Conservation (phyloP, 2,888 invertebrate genomes). For the Lochmaea crataegi region DNA sequence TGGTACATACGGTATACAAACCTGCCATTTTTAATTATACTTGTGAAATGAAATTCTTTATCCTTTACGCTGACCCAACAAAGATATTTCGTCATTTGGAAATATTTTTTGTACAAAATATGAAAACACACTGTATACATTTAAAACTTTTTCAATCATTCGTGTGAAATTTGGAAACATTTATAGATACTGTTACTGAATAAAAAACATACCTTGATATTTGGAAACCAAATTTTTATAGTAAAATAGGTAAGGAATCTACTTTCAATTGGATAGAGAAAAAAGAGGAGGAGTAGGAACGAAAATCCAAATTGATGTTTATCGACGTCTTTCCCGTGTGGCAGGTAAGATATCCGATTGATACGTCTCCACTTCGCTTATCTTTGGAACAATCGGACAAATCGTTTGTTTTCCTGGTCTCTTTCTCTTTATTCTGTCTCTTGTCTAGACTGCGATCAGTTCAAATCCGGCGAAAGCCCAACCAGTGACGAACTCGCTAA, state of each 20-base stretch:
- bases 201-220: too few species aligned
- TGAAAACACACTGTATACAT: too few species aligned
- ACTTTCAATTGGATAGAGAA: not conserved
- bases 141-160: too few species aligned
- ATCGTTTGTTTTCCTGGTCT: conserved; percentile 51
- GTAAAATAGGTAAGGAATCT: not conserved
- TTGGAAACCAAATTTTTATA: not conserved
- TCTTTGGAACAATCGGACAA: conserved; percentile 52
- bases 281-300: conserved; percentile 8
- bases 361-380: conserved; percentile 53
- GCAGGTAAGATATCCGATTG: conserved; percentile 53
- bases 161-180: too few species aligned
- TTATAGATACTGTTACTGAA: too few species aligned
- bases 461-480: conserved; percentile 16
- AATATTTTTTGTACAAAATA: too few species aligned
- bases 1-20: too few species aligned
- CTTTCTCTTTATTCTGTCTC: conserved; percentile 32
- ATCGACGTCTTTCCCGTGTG: conserved; percentile 26
- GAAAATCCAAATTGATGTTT: conserved; percentile 25
- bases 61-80: too few species aligned
- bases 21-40: too few species aligned
- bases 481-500: conserved; percentile 12
- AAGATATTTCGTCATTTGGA: too few species aligned
- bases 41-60: too few species aligned
- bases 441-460: conserved; percentile 53